Percentiles rank a stretch among this genome's conserved stretches.
phyloP scores from a whole-genome alignment of 2,797 vertebrate genomes.

The Kryptopterus vitreolus region DNA sequence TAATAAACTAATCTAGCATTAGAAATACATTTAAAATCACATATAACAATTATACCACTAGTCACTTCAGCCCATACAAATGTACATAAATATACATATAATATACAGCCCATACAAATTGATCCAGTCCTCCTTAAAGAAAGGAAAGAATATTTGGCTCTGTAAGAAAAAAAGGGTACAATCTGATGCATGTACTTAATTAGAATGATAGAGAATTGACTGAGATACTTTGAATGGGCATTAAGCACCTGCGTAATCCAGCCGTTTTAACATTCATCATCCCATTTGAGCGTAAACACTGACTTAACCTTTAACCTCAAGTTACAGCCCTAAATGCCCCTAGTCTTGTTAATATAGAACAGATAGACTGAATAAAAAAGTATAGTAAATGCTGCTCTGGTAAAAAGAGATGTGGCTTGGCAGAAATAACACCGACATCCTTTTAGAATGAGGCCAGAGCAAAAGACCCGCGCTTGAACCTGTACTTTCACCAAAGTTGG shows the following conservation, averaged over 20 bases:
- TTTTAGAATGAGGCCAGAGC: constrained; percentile 53
- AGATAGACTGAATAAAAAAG: constrained; percentile 17
- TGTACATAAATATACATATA: no score
- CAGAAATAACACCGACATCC: constrained; percentile 51
- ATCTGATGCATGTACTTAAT: background rate
- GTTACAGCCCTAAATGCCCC: background rate
- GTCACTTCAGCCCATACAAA: no score
- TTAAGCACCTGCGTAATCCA: background rate
- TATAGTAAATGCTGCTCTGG: constrained; percentile 25
- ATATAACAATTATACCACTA: no score
- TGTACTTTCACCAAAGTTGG: constrained; percentile 57
- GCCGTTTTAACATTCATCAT: background rate
- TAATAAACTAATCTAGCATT: no score
- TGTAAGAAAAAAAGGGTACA: background rate
- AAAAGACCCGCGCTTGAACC: constrained; percentile 60
- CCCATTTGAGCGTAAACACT: background rate
- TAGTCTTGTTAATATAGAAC: background rate
- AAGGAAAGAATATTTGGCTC: no score
- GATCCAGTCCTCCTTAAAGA: no score
- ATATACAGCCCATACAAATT: no score
- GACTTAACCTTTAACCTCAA: background rate
- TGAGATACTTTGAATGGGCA: background rate
- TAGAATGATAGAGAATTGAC: background rate
- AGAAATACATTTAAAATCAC: no score
- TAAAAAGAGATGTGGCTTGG: constrained; percentile 34